Evolutionary conservation across 2,888 invertebrate species (phyloP), one percentile per base, ranked within the genome.

Genomic region (Eristalis tenax): DNA sequence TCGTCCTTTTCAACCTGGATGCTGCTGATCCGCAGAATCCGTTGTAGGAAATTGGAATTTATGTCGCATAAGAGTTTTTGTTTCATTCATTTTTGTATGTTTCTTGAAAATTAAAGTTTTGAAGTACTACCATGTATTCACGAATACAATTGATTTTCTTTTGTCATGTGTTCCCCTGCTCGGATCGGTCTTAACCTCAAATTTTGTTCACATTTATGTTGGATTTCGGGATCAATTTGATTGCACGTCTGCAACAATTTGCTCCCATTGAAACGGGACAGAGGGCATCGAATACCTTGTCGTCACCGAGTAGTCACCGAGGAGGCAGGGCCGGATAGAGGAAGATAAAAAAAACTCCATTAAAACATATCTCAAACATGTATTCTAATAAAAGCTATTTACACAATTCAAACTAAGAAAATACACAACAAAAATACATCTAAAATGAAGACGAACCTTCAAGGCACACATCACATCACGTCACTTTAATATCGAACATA

Each of bases 101-200:
- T 43, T 70, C 70, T 84, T 66, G 57, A 50, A 74, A 40, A 71
- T 78, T 78, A 78, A 83, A 78, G 56, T 78, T 57, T 82, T 78
- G 83, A 74, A 78, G 70, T 74, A 65, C 40, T 80, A 73, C 59
- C 64, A 66, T 79, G n/a, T 61, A 50, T 50, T 28, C 50, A 61
- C 43, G 5, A 40, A 66, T 43, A 32, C 13, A 68, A 32, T 0
- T 32, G 8, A 32, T 4, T 28, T 28, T 61, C 40, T 63, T 35
- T n/a, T 18, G 8, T 15, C 11, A 8, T 3, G 13, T 43, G 6
- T 5, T 5, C 32, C 5, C 32, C 4, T 32, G 32, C 4, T 32
- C 32, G 4, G 6, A 4, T 32, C 5, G 5, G 4, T 32, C 5
- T 32, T 32, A 32, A 32, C 26, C 26, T 26, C 26, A 26, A 26